Evolutionary conservation across 1,140 invertebrate species (phyloP).

Genomic region (Doryteuthis pealeii): DNA sequence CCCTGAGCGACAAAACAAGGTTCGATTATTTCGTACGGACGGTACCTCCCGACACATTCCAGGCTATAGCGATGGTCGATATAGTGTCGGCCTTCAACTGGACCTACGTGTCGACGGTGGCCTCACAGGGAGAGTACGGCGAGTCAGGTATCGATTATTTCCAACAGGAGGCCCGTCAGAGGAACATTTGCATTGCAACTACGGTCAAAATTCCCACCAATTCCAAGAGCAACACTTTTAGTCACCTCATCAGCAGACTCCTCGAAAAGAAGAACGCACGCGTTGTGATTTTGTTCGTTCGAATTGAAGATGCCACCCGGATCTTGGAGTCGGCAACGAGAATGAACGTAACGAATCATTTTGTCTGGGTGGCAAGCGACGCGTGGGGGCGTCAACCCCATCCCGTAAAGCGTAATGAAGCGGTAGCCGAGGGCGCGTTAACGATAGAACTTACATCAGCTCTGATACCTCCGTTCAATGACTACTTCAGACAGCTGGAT

Average conservation of each 20-base stretch:
- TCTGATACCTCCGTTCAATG: slow-evolving; percentile 62
- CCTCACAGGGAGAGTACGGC: slow-evolving; percentile 75
- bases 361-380: slow-evolving; percentile 78
- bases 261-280: slow-evolving; percentile 67
- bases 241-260: slow-evolving; percentile 64
- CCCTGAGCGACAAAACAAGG: slow-evolving; percentile 64
- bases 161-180: slow-evolving; percentile 45
- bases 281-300: slow-evolving; percentile 73
- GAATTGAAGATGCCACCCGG: slow-evolving; percentile 73
- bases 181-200: slow-evolving; percentile 53
- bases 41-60: slow-evolving; percentile 72
- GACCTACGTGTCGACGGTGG: slow-evolving; percentile 76
- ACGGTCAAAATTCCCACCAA: slow-evolving; percentile 62
- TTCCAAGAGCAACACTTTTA: slow-evolving; percentile 41
- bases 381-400: slow-evolving; percentile 77
- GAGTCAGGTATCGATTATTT: slow-evolving; percentile 62
- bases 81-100: slow-evolving; percentile 71
- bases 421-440: slow-evolving; percentile 75
- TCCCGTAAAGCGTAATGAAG: slow-evolving; percentile 70
- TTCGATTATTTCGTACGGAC: slow-evolving; percentile 78
- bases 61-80: slow-evolving; percentile 75
- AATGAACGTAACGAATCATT: slow-evolving; percentile 56
- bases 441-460: slow-evolving; percentile 70
- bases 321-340: slow-evolving; percentile 63
- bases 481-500: slow-evolving; percentile 52